Conservation (phyloP, 2,888 invertebrate species). For the Drosophila monieri region DNA sequence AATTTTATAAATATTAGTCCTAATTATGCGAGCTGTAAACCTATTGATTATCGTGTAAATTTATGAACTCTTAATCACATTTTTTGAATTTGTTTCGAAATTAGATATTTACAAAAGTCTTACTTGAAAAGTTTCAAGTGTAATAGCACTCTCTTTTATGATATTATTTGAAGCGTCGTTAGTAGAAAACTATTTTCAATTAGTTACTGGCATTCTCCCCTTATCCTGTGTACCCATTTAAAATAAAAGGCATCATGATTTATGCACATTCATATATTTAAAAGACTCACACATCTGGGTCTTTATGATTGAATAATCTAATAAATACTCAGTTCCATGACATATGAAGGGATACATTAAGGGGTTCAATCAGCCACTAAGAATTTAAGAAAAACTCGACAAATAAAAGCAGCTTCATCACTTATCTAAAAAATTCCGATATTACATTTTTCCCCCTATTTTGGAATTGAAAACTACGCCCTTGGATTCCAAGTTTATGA, state of each 20-base stretch:
- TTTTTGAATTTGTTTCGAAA: neutral
- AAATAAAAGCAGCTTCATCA: neutral
- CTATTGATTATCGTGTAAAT: too few relatives aligned
- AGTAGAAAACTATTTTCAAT: conserved; percentile 40
- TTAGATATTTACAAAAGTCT: neutral
- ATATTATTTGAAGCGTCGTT: conserved; percentile 13
- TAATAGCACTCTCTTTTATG: conserved; percentile 7
- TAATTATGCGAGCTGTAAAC: too few relatives aligned
- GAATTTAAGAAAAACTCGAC: neutral
- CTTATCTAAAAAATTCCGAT: neutral
- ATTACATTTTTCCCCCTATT: neutral
- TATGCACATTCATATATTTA: conserved; percentile 29
- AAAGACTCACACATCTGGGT: conserved; percentile 43
- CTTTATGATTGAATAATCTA: conserved; percentile 37
- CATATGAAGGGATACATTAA: neutral
- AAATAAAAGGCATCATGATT: conserved; percentile 21
- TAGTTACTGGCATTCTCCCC: conserved; percentile 11
- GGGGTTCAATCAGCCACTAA: neutral
- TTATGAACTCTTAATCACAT: neutral
- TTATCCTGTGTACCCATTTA: neutral
- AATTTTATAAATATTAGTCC: neutral
- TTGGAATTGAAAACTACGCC: neutral
- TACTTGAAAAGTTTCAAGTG: neutral
- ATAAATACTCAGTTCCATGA: conserved; percentile 4
- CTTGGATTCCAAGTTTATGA: conserved; percentile 8